phyloP scores from a whole-genome alignment of 2,113 vertebrate species.

The Anoplopoma fimbria region DNA sequence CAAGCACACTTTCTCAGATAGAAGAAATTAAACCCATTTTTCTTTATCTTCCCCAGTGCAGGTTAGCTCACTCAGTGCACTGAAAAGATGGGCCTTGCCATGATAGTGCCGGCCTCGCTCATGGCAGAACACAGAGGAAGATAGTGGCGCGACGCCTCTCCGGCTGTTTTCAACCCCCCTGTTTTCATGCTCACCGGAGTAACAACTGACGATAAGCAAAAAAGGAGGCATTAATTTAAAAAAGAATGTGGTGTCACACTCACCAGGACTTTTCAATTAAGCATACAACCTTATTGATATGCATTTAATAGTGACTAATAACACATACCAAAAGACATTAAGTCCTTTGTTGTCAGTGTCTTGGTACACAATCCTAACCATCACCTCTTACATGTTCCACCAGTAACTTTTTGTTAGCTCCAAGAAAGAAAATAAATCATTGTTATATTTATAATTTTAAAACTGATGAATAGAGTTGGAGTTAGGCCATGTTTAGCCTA shows the following conservation, averaged over 20 bases:
- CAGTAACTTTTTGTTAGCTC: not conserved
- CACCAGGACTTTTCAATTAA: conserved; percentile 15
- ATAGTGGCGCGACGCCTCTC: conserved; percentile 40
- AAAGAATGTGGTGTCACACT: conserved; percentile 26
- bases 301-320: conserved; percentile 16
- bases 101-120: conserved; percentile 52
- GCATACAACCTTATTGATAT: conserved; percentile 8
- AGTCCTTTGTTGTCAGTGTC: not conserved
- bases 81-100: conserved; percentile 65
- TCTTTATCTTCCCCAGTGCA: conserved; percentile 80
- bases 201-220: conserved; percentile 55
- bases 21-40: conserved; percentile 78
- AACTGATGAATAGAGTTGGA: not conserved
- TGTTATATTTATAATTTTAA: not conserved
- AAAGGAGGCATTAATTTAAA: conserved; percentile 4
- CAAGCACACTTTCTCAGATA: conserved; percentile 78
- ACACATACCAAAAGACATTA: not conserved
- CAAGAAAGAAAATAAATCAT: not conserved
- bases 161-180: conserved; percentile 39
- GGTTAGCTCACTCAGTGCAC: conserved; percentile 70
- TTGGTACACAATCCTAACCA: not conserved
- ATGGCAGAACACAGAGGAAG: conserved; percentile 57
- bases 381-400: not conserved
- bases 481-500: not conserved
- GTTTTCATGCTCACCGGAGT: conserved; percentile 49